Evolutionary conservation across 2,888 invertebrate species (phyloP), one percentile per base, ranked within the genome.

Genomic region (Serripes groenlandicus): DNA sequence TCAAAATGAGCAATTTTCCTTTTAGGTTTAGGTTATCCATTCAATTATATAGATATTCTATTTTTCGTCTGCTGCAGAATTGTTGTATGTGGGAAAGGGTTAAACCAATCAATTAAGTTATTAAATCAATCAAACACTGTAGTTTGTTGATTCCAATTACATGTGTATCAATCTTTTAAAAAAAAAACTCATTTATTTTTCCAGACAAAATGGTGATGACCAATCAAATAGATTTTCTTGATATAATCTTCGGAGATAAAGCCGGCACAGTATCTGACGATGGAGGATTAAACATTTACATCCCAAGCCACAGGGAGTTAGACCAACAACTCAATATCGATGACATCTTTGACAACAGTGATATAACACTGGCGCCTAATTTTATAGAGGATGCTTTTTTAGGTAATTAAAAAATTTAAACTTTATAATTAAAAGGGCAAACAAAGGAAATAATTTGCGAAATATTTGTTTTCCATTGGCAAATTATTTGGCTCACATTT

Each of bases 251-350:
- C 68, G 75, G 75, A 26, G 66, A 66, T 18, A 66, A 37, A 4
- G 26, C 75, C 21, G 84, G 78, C 11, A 1, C 23, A n/a, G 18
- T 75, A 1, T 56, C 56, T 7, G 32, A 34, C 32, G 66, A 60
- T 28, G 77, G 77, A 9, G 80, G 77, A 23, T 37, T 85, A n/a
- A 69, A 75, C 37, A 56, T 75, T 54, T 79, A 79, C 34, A 62
- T 54, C 11, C 79, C 76, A 4, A 28, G 9, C 15, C 58, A 60
- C 21, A 52, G 80, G 18, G 71, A 73, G 4, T 3, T 70, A 21
- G 85, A 85, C 26, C 81, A 79, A 34, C 76, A 81, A 23, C 71
- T 81, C 5, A 77, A 81, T 42, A 34, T 49, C 18, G 72, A 62
- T n/a, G 76, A 73, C 4, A 7, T 81, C 18, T n/a, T 77, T 0